Percentiles rank a stretch among this genome's conserved stretches.
Conservation (phyloP, 2,113 vertebrate species). For the Serilophus lunatus region DNA sequence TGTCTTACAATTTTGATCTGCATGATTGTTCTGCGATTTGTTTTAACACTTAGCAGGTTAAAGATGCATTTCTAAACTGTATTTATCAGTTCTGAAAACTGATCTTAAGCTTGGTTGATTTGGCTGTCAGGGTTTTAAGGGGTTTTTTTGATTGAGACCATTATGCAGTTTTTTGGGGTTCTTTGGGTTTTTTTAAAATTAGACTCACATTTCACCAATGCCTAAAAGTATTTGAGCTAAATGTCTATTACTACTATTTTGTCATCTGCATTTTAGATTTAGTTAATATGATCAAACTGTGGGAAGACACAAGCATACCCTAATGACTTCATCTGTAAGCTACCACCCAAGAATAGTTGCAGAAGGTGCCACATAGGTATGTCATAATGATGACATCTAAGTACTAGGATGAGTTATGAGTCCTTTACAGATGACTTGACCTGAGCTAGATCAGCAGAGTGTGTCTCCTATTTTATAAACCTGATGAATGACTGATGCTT, state of each 20-base stretch:
- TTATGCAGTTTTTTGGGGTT: no score
- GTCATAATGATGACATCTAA: not conserved
- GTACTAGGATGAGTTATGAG: not conserved
- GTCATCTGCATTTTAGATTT: not conserved
- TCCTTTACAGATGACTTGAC: not conserved
- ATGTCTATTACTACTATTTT: not conserved
- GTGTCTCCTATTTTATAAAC: not conserved
- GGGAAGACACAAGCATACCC: not conserved
- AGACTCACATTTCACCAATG: not conserved
- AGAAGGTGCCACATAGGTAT: not conserved
- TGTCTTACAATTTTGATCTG: not conserved
- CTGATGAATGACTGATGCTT: not conserved
- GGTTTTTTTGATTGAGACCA: not conserved
- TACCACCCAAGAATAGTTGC: not conserved
- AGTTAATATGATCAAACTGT: not conserved
- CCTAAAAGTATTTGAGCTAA: not conserved
- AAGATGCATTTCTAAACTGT: accelerated
- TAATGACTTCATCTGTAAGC: not conserved
- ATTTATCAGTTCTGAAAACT: not conserved
- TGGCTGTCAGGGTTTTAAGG: no score
- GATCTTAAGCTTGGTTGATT: not conserved
- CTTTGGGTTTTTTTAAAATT: accelerated
- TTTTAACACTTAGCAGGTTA: not conserved
- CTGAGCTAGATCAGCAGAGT: not conserved
- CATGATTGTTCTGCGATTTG: not conserved